A percentile compares a stretch with the other conserved stretches of the same genome.
These are phyloP conservation scores for Gymnocephalus cernua DNA, from an alignment of 2,113 vertebrate species.

Conservation along the genomic window DNA sequence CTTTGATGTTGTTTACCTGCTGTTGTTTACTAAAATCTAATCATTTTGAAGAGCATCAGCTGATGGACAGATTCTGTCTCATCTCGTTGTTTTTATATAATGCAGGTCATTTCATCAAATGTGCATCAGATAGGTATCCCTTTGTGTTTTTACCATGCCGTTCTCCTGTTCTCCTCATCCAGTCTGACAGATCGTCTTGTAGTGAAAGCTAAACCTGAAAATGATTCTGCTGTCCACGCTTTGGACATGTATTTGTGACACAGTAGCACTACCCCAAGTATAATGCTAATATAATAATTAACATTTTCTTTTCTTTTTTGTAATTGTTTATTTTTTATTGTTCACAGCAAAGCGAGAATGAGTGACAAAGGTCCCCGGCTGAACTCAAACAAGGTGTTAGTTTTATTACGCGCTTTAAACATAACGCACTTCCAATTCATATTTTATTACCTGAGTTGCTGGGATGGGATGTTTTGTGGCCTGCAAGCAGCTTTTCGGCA, in stretches of 20 bases:
- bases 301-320: background rate
- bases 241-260: background rate
- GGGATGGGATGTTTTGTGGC: background rate
- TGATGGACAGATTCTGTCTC: background rate
- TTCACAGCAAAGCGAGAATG: background rate
- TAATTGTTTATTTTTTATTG: background rate
- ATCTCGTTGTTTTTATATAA: background rate
- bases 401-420: background rate
- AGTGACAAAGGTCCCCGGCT: background rate
- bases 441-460: background rate
- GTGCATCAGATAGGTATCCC: background rate
- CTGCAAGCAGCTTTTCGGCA: background rate
- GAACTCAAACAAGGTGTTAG: background rate
- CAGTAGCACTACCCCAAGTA: background rate
- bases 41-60: background rate
- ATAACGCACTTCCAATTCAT: background rate
- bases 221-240: background rate
- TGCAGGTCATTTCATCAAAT: background rate
- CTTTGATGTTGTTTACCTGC: background rate
- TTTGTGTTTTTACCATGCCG: background rate
- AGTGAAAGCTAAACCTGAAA: background rate
- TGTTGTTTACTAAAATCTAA: background rate
- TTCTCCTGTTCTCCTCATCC: background rate
- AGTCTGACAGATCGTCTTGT: background rate
- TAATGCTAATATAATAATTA: background rate